Percentiles rank a stretch among this genome's conserved stretches.
Conservation (phyloP, 2,888 invertebrate genomes). For the Anticlea derivata region DNA sequence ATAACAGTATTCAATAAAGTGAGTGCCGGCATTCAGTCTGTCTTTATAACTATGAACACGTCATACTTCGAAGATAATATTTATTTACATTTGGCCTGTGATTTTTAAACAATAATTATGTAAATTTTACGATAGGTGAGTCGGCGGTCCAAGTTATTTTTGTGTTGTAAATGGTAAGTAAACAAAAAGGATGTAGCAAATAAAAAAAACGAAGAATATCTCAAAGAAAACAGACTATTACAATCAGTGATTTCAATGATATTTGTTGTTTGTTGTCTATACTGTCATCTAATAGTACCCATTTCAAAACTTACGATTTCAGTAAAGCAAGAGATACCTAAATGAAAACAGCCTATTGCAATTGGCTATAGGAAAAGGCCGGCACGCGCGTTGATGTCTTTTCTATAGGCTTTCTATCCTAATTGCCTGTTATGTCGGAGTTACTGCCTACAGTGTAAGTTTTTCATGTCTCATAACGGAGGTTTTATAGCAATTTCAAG, state of each 20-base stretch:
- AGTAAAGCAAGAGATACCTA: background rate
- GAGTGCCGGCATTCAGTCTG: conserved; percentile 41
- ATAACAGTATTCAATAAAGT: conserved; percentile 57
- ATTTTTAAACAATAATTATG: conserved; percentile 7
- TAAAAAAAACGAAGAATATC: too few relatives aligned
- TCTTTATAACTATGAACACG: conserved; percentile 38
- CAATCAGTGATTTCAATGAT: background rate
- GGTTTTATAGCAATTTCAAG: conserved; percentile 16
- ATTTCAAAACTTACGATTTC: too few relatives aligned
- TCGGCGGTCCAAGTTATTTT: background rate
- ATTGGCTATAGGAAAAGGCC: conserved; percentile 9
- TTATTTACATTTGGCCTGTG: conserved; percentile 2
- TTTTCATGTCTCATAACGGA: conserved; percentile 15
- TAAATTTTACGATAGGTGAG: background rate
- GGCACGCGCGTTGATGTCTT: conserved; percentile 48
- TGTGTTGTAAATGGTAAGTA: background rate
- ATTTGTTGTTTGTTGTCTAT: too few relatives aligned
- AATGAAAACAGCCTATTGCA: conserved; percentile 1
- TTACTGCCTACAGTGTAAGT: conserved; percentile 9
- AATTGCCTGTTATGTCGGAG: conserved; percentile 9
- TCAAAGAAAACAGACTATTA: background rate
- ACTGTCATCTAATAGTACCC: too few relatives aligned
- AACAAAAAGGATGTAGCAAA: too few relatives aligned
- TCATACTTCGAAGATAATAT: conserved; percentile 23
- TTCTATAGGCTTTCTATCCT: conserved; percentile 27